These are phyloP conservation scores for Eilema griseolum DNA, from an alignment of 2,888 invertebrate species.

Conservation along the genomic window DNA sequence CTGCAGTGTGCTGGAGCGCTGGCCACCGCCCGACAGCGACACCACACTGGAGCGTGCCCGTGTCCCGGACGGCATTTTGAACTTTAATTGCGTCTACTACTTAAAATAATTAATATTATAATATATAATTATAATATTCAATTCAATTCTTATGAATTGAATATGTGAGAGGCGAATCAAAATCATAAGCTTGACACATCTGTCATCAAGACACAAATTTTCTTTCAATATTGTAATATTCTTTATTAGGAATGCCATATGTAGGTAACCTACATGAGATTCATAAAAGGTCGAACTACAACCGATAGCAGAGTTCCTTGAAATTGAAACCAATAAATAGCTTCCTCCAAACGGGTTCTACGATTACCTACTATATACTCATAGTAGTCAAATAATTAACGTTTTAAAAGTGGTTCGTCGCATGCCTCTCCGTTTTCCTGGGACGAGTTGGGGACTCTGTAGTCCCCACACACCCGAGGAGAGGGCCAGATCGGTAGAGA, in stretches of 20 bases:
- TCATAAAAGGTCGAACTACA: neutral
- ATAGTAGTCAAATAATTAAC: too few relatives aligned
- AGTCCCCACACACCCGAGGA: too few relatives aligned
- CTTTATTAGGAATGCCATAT: neutral
- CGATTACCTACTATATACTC: too few relatives aligned
- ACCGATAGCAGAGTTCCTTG: neutral
- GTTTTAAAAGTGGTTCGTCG: too few relatives aligned
- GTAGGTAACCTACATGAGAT: neutral
- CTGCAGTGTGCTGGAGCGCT: conserved; percentile 35
- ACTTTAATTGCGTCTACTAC: neutral
- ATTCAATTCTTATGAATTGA: too few relatives aligned
- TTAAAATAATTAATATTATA: neutral
- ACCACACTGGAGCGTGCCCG: neutral
- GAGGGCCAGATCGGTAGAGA: too few relatives aligned
- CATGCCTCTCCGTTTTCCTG: too few relatives aligned
- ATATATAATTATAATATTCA: neutral
- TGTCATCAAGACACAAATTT: conserved; percentile 2
- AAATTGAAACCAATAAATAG: too few relatives aligned
- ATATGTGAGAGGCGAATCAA: neutral
- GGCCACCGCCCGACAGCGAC: conserved; percentile 42
- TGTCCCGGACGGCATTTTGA: conserved; percentile 2
- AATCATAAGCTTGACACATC: conserved; percentile 3
- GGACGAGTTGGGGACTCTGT: too few relatives aligned
- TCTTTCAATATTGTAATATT: neutral
- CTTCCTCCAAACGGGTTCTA: too few relatives aligned